phyloP scores from a whole-genome alignment of 2,888 invertebrate species.

The Meiosimyza decipiens region DNA sequence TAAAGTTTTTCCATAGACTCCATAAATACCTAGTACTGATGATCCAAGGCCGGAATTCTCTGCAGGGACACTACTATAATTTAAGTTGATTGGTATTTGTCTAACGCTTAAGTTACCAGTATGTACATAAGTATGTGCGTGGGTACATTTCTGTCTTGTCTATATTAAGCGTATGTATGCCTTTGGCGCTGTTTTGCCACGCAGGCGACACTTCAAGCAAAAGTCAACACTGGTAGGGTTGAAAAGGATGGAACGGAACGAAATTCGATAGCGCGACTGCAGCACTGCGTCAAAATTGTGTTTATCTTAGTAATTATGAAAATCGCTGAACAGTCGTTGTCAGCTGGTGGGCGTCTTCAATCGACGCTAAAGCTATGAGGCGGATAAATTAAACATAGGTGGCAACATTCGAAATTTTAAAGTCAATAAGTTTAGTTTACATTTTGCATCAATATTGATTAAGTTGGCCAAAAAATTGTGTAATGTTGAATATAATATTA shows the following conservation, averaged over 20 bases:
- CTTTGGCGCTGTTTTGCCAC: neutral
- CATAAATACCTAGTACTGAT: too few relatives aligned
- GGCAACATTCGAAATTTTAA: neutral
- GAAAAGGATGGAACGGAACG: neutral
- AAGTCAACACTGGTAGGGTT: conserved; percentile 8
- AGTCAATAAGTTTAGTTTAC: neutral
- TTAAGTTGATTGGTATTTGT: conserved; percentile 28
- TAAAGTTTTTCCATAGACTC: too few relatives aligned
- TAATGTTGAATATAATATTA: too few relatives aligned
- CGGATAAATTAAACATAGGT: conserved; percentile 3
- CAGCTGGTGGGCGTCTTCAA: neutral
- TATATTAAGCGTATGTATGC: neutral
- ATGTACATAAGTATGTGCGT: conserved; percentile 5
- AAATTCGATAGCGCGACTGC: neutral
- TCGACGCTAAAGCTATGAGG: neutral
- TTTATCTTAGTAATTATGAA: conserved; percentile 2
- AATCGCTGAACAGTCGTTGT: neutral
- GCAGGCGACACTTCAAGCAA: neutral
- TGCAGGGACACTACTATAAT: conserved; percentile 2
- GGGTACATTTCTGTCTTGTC: neutral
- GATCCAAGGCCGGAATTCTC: too few relatives aligned
- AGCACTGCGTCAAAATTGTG: neutral
- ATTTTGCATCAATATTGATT: too few relatives aligned
- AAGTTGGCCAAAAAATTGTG: too few relatives aligned
- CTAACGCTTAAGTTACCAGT: conserved; percentile 3